Evolutionary conservation across 53 echinoderm and acorn worm genomes (phyloP), one percentile per base, ranked within the genome.

Genomic region (Apostichopus leukothele): DNA sequence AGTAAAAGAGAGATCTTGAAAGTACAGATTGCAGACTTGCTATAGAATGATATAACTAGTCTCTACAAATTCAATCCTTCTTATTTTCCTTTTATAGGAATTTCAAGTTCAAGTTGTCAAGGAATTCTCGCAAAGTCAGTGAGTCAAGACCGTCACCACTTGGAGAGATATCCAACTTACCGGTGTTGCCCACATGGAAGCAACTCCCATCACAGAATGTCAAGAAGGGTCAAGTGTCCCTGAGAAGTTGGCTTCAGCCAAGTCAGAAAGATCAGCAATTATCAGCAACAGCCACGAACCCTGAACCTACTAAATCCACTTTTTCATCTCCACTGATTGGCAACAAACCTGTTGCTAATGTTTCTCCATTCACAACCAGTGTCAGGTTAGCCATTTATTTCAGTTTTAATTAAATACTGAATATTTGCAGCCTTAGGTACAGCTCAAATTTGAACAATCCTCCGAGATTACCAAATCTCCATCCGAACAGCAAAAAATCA

Each of bases 61-160:
- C 3, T 39, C 39, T 39, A 39, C 39, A 39, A 39, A 39, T 39
- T 57, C 57, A 57, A 57, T 9, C 57, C 1, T 71, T 18, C 18
- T 71, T 19, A 0, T 0, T 71, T 16, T 6, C 0, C 18, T 71
- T 71, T 18, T 1, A 9, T 21, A 92, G 92, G 74, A 92, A 92
- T 60, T 92, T 92, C 89, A 92, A 92, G 75, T 92, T 92, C 89
- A 92, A 92, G 89, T 79, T 92, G 73, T 92, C 92, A 14, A 86
- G 92, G 4, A 92, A 81, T 73, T 77, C 78, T 23, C 57, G 50
- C 57, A 85, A 66, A 18, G 66, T 50, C 67, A 50, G 85, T 39
- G 85, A 85, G 5, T 67, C 85, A 39, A 57, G 14, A 4, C 54
- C 54, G 19, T 39, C 39, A 39, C 81, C 81, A 81, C 57, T 81